phyloP scores from a whole-genome alignment of 2,797 vertebrate species.

The Rhinogobio ventralis region DNA sequence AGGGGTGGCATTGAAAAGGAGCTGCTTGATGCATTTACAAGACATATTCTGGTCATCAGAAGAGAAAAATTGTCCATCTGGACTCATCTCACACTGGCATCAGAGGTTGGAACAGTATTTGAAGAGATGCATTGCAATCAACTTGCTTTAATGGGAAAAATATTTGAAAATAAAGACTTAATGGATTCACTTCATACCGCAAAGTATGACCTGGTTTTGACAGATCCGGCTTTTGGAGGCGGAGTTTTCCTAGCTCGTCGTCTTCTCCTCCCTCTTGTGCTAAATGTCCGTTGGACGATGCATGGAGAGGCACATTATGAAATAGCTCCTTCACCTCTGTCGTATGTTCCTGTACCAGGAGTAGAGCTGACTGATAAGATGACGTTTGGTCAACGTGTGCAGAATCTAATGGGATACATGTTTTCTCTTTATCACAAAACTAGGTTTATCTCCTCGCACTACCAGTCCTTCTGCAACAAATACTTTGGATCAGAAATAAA shows the following conservation, averaged over 20 bases:
- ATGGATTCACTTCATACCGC: conserved; percentile 53
- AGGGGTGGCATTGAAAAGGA: background rate
- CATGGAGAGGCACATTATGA: conserved; percentile 59
- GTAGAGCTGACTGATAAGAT: conserved; percentile 63
- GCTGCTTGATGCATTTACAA: background rate
- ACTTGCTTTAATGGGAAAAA: conserved; percentile 28
- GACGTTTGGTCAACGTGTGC: conserved; percentile 58
- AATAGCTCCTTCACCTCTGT: conserved; percentile 63
- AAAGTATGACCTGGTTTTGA: conserved; percentile 62
- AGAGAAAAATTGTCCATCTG: conserved; percentile 30
- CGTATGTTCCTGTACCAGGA: conserved; percentile 57
- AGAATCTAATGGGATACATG: conserved; percentile 50
- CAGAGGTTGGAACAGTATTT: background rate
- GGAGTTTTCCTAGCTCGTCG: conserved; percentile 56
- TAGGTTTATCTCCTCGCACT: conserved; percentile 3
- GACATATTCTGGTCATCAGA: background rate
- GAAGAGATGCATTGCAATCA: conserved; percentile 46
- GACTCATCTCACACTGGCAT: background rate
- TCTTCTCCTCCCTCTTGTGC: conserved; percentile 61
- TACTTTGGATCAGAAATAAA: conserved; percentile 62
- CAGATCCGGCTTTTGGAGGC: conserved; percentile 58
- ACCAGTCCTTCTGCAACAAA: conserved; percentile 54
- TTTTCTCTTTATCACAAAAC: background rate
- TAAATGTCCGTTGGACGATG: conserved; percentile 62
- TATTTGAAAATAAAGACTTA: conserved; percentile 60